Base-by-base conservation (phyloP, 2,888 invertebrate species). In the Mesorhabditis belari region DNA sequence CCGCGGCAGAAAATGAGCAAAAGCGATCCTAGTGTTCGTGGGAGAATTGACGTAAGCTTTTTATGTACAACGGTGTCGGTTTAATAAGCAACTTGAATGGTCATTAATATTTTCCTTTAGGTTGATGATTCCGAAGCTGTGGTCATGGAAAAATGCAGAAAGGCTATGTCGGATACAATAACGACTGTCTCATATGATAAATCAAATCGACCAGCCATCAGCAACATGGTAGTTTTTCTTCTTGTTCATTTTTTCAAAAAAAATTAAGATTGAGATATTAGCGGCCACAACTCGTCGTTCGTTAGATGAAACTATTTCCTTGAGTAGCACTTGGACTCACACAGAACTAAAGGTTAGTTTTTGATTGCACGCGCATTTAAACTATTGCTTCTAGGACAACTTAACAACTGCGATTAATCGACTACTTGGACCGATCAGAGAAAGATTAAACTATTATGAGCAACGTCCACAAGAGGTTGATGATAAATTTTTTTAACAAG, bases 1-100 rank as follows among this genome's bases (percentile, higher is more conserved):
- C 93, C 95, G 0, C 80, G 81, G 0, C 89, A 89, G 80, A 99
- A 98, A 85, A 98, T 99, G 98, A 96, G 96, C 12, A 99, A 98
- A 84, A 96, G 96, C 0, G 90, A 92, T 79, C 80, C 85, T 0
- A 89, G 91, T 83, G 82, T 86, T 0, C 88, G 87, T 78, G 88
- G 90, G 67, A 86, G 90, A 59, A 89, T 98, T 80, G 81, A 86
- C 6, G 86, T 88, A 0, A 44, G 66, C n/a, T 6, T 23, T 4
- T 44, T 49, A 5, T 25, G 55, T 58, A 49, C 4, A n/a, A 59
- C 12, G 49, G 17, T 19, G 49, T 17, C 21, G 17, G 17, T 49
- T 28, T 49, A 6, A 12, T 17, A 5, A 3, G 6, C 6, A 26
- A 53, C 3, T 51, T 51, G 44, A n/a, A 55, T 27, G 6, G 23